A percentile compares a stretch with the other conserved stretches of the same genome.
These are phyloP conservation scores for Platichthys stellatus DNA, from an alignment of 2,113 vertebrate species.

Conservation along the genomic window DNA sequence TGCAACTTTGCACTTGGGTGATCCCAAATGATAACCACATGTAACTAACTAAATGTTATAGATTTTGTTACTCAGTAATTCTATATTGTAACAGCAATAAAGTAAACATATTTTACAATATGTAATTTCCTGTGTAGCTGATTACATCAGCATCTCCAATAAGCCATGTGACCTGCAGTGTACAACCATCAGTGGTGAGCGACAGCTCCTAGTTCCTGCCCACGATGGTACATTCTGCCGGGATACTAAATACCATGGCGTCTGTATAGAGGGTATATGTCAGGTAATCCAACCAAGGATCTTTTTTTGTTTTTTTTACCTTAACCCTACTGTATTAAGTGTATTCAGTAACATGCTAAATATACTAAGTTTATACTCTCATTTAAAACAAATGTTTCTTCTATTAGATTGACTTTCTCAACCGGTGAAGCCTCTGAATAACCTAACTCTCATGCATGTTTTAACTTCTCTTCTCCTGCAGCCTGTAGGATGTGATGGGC, in stretches of 20 bases:
- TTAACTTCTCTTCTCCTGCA: conserved; percentile 56
- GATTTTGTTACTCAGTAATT: neutral
- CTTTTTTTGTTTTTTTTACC: too few species aligned
- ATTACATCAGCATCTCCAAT: conserved; percentile 93
- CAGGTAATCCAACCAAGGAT: conserved; percentile 81
- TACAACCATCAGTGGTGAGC: conserved; percentile 86
- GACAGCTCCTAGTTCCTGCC: conserved; percentile 88
- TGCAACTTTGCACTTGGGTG: too few species aligned
- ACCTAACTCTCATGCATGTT: neutral
- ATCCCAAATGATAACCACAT: neutral
- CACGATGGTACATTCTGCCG: conserved; percentile 91
- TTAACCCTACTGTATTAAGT: too few species aligned
- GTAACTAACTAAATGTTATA: neutral
- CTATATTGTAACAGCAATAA: neutral
- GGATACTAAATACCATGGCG: conserved; percentile 85
- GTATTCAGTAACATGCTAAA: too few species aligned
- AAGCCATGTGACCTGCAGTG: conserved; percentile 94
- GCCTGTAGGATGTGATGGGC: conserved; percentile 89
- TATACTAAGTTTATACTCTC: neutral
- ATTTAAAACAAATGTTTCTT: neutral
- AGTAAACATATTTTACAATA: neutral
- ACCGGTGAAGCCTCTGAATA: neutral
- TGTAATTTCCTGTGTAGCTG: conserved; percentile 78
- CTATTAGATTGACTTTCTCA: too few species aligned
- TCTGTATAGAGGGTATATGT: conserved; percentile 90